These are phyloP conservation scores for Chrysolina americana DNA, from an alignment of 2,888 invertebrate species.

Conservation along the genomic window DNA sequence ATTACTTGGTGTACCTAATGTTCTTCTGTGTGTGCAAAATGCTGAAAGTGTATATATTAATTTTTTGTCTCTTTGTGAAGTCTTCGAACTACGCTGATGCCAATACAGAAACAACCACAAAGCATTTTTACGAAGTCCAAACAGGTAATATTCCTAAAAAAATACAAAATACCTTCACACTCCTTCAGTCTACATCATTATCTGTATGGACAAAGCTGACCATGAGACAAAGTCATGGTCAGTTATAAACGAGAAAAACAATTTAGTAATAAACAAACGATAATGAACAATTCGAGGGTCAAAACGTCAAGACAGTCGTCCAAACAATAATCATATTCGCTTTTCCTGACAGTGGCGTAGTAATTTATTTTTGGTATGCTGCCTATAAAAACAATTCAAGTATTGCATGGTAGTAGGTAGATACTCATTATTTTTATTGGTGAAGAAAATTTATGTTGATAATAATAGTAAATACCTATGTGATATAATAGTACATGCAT, in stretches of 20 bases:
- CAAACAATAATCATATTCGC: conserved; percentile 1
- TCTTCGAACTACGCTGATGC: not conserved
- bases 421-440: too few species aligned
- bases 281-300: conserved; percentile 17
- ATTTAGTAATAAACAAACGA: conserved; percentile 19
- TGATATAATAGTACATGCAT: too few species aligned
- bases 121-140: not conserved
- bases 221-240: conserved; percentile 18
- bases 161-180: not conserved
- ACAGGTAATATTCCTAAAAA: conserved; percentile 12
- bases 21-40: conserved; percentile 12
- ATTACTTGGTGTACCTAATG: conserved; percentile 5
- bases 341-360: conserved; percentile 9
- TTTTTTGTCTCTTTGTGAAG: not conserved
- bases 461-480: too few species aligned
- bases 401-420: too few species aligned
- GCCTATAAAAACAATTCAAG: too few species aligned
- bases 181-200: not conserved
- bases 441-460: too few species aligned
- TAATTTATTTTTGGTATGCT: not conserved
- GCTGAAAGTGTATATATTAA: not conserved
- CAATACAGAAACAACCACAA: conserved; percentile 3
- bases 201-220: conserved; percentile 8
- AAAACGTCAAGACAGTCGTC: not conserved
- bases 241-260: conserved; percentile 1